A percentile compares a stretch with the other conserved stretches of the same genome.
Evolutionary conservation across 2,888 invertebrate species (phyloP).

Genomic region (Buathra laborator): DNA sequence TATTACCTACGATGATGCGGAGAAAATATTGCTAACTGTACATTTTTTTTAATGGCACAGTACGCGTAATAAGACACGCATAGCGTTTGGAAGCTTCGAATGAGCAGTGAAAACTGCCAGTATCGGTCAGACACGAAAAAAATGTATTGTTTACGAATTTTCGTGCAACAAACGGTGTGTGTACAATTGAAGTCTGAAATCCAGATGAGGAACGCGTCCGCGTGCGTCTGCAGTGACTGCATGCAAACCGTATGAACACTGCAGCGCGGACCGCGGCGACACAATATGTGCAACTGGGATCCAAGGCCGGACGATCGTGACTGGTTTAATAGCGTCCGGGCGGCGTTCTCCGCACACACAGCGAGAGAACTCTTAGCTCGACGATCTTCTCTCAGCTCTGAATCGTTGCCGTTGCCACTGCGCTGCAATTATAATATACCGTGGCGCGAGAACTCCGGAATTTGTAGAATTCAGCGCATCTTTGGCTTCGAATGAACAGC

Average conservation of each 20-base stretch:
- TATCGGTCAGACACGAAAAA: conserved; percentile 25
- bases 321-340: conserved; percentile 82
- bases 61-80: background rate
- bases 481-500: conserved; percentile 22
- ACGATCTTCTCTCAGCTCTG: conserved; percentile 36
- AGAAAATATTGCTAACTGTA: conserved; percentile 12
- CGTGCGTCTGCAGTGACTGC: conserved; percentile 47
- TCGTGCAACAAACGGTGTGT: background rate
- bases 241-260: conserved; percentile 47
- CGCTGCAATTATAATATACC: conserved; percentile 81
- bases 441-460: conserved; percentile 70
- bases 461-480: conserved; percentile 38
- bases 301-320: conserved; percentile 82
- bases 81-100: background rate
- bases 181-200: conserved; percentile 40
- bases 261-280: conserved; percentile 70
- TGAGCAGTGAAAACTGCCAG: conserved; percentile 33
- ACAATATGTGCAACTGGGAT: conserved; percentile 81
- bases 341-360: conserved; percentile 65
- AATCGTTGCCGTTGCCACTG: conserved; percentile 71
- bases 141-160: background rate
- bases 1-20: conserved; percentile 7
- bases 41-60: conserved; percentile 41
- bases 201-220: conserved; percentile 69
- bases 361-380: conserved; percentile 38